Evolutionary conservation across 2,113 vertebrate species (phyloP).

Genomic region (Manacus vitellinus): DNA sequence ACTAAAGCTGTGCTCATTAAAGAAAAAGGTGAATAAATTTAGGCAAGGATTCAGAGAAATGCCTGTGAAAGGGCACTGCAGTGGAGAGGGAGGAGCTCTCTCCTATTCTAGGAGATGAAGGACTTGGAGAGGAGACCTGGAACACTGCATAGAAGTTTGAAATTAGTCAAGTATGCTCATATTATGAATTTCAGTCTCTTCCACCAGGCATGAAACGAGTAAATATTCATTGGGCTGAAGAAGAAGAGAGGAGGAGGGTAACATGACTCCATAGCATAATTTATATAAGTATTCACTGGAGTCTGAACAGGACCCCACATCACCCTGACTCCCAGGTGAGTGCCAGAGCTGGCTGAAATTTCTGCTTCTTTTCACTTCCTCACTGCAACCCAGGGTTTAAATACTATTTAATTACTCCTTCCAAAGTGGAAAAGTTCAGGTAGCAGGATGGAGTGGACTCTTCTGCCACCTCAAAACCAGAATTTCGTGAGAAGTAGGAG

Average conservation of each 20-base stretch:
- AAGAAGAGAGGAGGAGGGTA: neutral
- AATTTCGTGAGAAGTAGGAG: neutral
- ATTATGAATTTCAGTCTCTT: neutral
- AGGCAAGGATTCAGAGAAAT: neutral
- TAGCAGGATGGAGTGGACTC: neutral
- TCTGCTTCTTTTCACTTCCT: neutral
- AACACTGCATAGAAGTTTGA: neutral
- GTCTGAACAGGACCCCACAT: neutral
- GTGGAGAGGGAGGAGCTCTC: neutral
- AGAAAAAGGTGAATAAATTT: neutral
- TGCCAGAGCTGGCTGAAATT: neutral
- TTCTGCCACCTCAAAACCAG: neutral
- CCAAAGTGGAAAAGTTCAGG: neutral
- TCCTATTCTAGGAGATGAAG: neutral
- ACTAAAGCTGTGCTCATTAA: neutral
- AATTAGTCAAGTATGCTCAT: neutral
- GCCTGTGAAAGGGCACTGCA: neutral
- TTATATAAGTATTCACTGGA: neutral
- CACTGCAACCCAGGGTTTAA: neutral
- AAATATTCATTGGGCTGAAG: slow-evolving; percentile 17
- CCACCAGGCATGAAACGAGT: neutral
- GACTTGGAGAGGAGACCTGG: neutral
- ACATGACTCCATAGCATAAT: neutral
- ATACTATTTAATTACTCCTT: neutral
- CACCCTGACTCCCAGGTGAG: neutral